Conservation (phyloP, 2,888 invertebrate species). For the Chydorus sphaericus region DNA sequence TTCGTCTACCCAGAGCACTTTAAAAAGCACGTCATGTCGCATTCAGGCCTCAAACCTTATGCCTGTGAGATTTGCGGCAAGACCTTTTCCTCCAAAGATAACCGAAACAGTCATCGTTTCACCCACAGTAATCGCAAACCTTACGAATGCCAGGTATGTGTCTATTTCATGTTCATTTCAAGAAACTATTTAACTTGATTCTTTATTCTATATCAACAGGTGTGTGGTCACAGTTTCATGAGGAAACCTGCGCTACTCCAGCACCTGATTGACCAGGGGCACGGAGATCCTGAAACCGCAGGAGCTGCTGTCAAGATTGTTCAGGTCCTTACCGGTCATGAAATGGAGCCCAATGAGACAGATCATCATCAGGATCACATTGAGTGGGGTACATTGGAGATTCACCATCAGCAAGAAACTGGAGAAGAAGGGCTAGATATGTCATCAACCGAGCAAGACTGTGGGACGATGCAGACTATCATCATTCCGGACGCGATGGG, state of each 20-base stretch:
- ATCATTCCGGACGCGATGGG: slow-evolving; percentile 9
- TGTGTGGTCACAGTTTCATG: slow-evolving; percentile 71
- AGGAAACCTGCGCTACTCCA: slow-evolving; percentile 59
- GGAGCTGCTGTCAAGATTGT: slow-evolving; percentile 13
- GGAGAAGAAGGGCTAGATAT: neutral
- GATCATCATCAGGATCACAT: neutral
- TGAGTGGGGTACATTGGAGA: neutral
- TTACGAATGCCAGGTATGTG: slow-evolving; percentile 45
- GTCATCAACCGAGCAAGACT: neutral
- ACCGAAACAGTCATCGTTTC: slow-evolving; percentile 68
- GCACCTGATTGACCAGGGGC: slow-evolving; percentile 59
- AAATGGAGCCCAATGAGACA: neutral
- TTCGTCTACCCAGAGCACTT: slow-evolving; percentile 72
- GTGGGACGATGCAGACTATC: neutral
- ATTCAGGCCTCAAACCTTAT: slow-evolving; percentile 54
- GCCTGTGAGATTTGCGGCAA: slow-evolving; percentile 33
- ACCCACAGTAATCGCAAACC: slow-evolving; percentile 76
- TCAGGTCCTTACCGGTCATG: slow-evolving; percentile 7
- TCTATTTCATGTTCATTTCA: neutral
- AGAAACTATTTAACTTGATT: neutral
- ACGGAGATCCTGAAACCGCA: slow-evolving; percentile 25
- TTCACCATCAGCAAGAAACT: neutral
- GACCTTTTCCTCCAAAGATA: slow-evolving; percentile 35
- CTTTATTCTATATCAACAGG: slow-evolving; percentile 27
- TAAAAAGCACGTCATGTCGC: slow-evolving; percentile 62